Conservation (phyloP, 1,140 invertebrate genomes). For the Apis cerana region DNA sequence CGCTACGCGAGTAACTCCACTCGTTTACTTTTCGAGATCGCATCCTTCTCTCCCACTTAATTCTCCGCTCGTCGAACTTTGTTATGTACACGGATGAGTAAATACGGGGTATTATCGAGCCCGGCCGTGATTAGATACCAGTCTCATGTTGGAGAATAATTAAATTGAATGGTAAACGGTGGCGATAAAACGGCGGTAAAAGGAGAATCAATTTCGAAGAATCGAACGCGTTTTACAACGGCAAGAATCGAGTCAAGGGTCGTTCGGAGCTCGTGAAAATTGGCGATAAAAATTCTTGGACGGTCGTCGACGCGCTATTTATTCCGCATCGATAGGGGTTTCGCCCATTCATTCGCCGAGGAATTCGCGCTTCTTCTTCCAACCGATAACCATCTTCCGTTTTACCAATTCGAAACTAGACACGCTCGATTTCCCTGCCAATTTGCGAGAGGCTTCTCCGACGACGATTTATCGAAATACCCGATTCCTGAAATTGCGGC, state of each 20-base stretch:
- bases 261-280: slow-evolving; percentile 47
- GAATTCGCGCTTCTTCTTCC: neutral
- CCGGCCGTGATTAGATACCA: slow-evolving; percentile 26
- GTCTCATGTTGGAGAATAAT: slow-evolving; percentile 16
- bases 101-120: neutral
- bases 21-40: neutral
- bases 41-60: neutral
- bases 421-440: neutral
- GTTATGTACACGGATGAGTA: slow-evolving; percentile 2
- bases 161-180: neutral
- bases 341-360: neutral
- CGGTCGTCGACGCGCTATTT: slow-evolving; percentile 27
- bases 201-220: slow-evolving; percentile 47
- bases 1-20: no score
- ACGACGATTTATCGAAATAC: neutral
- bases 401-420: slow-evolving; percentile 33
- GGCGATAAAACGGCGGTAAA: no score
- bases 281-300: slow-evolving; percentile 25
- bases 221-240: slow-evolving; percentile 43
- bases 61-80: neutral
- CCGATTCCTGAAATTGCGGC: slow-evolving; percentile 14
- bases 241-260: slow-evolving; percentile 26
- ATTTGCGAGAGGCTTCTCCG: neutral
- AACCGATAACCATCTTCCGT: slow-evolving; percentile 15
- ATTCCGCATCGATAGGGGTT: slow-evolving; percentile 13